A percentile compares a stretch with the other conserved stretches of the same genome.
Evolutionary conservation across 2,113 vertebrate species (phyloP).

Genomic region (Sphyrna mokarran): DNA sequence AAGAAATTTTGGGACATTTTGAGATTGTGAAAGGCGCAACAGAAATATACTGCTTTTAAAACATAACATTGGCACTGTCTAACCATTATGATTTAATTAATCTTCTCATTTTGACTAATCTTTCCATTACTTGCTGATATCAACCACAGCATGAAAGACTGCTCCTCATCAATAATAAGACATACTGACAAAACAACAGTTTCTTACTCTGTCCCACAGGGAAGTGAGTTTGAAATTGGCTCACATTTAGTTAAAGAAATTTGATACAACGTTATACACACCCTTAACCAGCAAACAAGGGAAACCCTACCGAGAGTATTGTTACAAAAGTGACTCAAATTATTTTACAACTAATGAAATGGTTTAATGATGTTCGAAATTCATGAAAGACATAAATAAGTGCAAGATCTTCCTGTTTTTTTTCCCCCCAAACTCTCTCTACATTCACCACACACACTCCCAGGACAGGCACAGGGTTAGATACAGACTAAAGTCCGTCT

Average conservation of each 20-base stretch:
- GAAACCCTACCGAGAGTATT: not conserved
- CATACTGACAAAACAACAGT: not conserved
- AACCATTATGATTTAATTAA: not conserved
- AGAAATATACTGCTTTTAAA: not conserved
- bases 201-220: not conserved
- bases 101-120: not conserved
- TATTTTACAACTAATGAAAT: too few relatives aligned
- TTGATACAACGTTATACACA: not conserved
- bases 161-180: not conserved
- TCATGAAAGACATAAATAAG: not conserved
- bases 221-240: not conserved
- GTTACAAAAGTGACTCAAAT: not conserved
- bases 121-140: not conserved
- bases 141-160: too few relatives aligned
- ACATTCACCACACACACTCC: not conserved
- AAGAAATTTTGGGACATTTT: not conserved
- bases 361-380: not conserved
- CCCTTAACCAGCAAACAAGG: not conserved
- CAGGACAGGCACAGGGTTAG: too few relatives aligned
- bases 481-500: too few relatives aligned
- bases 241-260: not conserved
- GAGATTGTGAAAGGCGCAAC: not conserved
- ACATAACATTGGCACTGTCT: not conserved
- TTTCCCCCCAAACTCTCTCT: not conserved
- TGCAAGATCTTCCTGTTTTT: not conserved